phyloP scores from a whole-genome alignment of 2,888 invertebrate species.

The Agrotis exclamationis region DNA sequence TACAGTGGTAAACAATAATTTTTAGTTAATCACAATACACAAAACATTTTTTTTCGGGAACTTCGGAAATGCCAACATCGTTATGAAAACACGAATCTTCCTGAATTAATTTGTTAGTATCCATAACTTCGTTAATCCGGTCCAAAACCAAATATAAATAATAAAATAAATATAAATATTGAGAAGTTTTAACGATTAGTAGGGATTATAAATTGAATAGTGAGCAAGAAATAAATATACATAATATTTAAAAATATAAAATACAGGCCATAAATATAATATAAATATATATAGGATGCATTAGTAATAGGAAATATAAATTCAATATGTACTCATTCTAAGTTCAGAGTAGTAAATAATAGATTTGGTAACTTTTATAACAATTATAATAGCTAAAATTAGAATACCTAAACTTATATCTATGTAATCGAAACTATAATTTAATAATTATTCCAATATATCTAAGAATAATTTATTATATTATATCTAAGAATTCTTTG shows the following conservation, averaged over 20 bases:
- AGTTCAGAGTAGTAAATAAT: slow-evolving; percentile 33
- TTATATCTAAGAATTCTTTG: slow-evolving; percentile 81
- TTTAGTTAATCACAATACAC: slow-evolving; percentile 79
- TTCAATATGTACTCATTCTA: slow-evolving; percentile 24
- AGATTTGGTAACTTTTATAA: slow-evolving; percentile 49
- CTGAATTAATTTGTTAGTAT: slow-evolving; percentile 62
- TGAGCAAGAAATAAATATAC: slow-evolving; percentile 15
- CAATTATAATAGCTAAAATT: slow-evolving; percentile 29
- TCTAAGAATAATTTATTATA: slow-evolving; percentile 49
- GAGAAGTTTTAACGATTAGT: slow-evolving; percentile 34
- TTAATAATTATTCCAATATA: slow-evolving; percentile 30
- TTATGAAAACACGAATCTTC: slow-evolving; percentile 56
- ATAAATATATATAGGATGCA: slow-evolving; percentile 29
- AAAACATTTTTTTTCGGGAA: slow-evolving; percentile 64
- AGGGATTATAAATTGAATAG: slow-evolving; percentile 18
- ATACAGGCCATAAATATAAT: slow-evolving; percentile 19
- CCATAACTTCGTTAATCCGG: slow-evolving; percentile 38
- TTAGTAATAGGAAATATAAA: slow-evolving; percentile 48
- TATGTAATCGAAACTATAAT: slow-evolving; percentile 37
- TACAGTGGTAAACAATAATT: slow-evolving; percentile 57
- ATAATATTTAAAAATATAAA: not conserved
- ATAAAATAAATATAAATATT: slow-evolving; percentile 25
- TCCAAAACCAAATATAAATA: slow-evolving; percentile 38
- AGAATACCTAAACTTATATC: slow-evolving; percentile 36
- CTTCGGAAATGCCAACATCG: slow-evolving; percentile 58